Percentiles rank a stretch among this genome's conserved stretches.
Evolutionary conservation across 2,113 vertebrate genomes (phyloP).

Genomic region (Daphoenositta chrysoptera): DNA sequence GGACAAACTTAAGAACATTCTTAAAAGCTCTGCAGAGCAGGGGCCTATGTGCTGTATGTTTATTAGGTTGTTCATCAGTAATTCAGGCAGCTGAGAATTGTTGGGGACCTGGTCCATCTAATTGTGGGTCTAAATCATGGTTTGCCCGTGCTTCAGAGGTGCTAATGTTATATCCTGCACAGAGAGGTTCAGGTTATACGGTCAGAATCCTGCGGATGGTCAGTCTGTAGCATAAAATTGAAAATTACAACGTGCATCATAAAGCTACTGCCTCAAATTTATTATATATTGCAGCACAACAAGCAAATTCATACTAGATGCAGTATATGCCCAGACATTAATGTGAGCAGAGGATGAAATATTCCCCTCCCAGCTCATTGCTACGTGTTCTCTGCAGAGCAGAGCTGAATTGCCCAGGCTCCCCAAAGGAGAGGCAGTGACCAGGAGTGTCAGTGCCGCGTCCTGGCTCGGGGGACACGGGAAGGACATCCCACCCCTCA

Average conservation of each 20-base stretch:
- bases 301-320: conserved; percentile 56
- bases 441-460: neutral
- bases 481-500: neutral
- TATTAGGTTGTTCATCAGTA: conserved; percentile 17
- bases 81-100: conserved; percentile 31
- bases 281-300: conserved; percentile 52
- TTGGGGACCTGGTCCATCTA: conserved; percentile 16
- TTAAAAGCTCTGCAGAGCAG: conserved; percentile 17
- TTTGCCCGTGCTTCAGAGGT: conserved; percentile 4
- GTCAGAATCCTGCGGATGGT: conserved; percentile 37
- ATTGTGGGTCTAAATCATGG: conserved; percentile 45
- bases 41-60: neutral
- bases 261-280: conserved; percentile 53
- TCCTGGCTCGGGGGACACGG: neutral
- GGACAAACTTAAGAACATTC: neutral
- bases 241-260: conserved; percentile 45
- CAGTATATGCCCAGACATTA: conserved; percentile 44
- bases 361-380: neutral
- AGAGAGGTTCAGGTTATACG: neutral
- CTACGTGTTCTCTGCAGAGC: neutral
- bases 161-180: neutral
- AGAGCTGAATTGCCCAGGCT: neutral
- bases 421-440: neutral
- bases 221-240: conserved; percentile 50
- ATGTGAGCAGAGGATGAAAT: conserved; percentile 40